phyloP scores from a whole-genome alignment of 1,140 invertebrate species.

The Calephelis virginiensis region DNA sequence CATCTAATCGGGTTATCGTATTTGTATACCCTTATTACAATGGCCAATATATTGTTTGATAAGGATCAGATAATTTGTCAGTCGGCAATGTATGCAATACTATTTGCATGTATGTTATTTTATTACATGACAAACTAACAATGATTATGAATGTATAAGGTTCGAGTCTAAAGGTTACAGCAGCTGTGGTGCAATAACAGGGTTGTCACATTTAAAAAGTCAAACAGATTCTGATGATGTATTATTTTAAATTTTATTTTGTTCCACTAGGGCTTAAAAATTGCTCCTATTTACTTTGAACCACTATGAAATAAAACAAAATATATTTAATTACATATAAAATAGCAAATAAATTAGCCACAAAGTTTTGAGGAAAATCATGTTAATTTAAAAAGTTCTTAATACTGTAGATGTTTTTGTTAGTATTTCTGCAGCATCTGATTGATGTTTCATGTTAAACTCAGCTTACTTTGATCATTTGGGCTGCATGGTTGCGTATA shows the following conservation, averaged over 20 bases:
- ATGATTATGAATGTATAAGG: constrained; percentile 3
- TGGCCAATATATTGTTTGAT: constrained; percentile 19
- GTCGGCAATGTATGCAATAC: constrained; percentile 9
- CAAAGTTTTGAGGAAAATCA: too few species aligned
- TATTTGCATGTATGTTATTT: constrained; percentile 6
- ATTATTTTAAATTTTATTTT: too few species aligned
- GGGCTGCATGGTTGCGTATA: background rate
- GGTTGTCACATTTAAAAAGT: background rate
- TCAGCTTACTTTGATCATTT: background rate
- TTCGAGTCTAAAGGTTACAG: background rate
- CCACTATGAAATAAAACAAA: too few species aligned
- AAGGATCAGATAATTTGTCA: constrained; percentile 13
- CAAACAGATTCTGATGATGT: too few species aligned
- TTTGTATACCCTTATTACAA: constrained; percentile 14
- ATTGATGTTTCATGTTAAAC: background rate
- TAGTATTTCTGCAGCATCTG: background rate
- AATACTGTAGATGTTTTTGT: too few species aligned
- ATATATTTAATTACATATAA: too few species aligned
- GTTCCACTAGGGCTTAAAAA: too few species aligned
- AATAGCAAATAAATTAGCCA: too few species aligned
- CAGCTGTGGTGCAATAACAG: background rate
- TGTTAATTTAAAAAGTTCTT: too few species aligned
- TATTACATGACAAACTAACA: constrained; percentile 10
- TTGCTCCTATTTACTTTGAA: too few species aligned
- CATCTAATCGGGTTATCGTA: constrained; percentile 65